phyloP scores from a whole-genome alignment of 2,888 invertebrate genomes.

The Tachina lurida region DNA sequence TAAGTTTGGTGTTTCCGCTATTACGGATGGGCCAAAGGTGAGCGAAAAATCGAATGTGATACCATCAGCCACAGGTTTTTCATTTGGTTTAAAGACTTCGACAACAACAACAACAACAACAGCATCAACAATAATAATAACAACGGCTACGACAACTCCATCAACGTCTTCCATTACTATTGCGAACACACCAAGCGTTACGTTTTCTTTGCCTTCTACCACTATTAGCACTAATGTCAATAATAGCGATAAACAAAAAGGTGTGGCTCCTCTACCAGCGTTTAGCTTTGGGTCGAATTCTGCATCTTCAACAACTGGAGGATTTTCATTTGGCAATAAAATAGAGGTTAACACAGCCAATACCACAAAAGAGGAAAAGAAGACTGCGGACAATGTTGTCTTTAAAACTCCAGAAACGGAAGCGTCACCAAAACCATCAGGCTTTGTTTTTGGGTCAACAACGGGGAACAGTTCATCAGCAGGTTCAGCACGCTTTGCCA shows the following conservation, averaged over 20 bases:
- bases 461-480: conserved; percentile 16
- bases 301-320: conserved; percentile 66
- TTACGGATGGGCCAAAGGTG: conserved; percentile 37
- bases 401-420: conserved; percentile 67
- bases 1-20: conserved; percentile 70
- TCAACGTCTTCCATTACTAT: conserved; percentile 48
- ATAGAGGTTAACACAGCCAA: conserved; percentile 20
- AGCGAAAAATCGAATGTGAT: conserved; percentile 52
- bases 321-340: conserved; percentile 71
- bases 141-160: conserved; percentile 42
- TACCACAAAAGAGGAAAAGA: conserved; percentile 18
- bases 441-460: conserved; percentile 53
- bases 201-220: conserved; percentile 71
- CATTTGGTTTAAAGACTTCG: conserved; percentile 35
- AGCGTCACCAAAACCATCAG: conserved; percentile 32
- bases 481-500: conserved; percentile 22
- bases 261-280: conserved; percentile 64
- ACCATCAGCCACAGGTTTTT: conserved; percentile 39
- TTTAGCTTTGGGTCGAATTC: conserved; percentile 51
- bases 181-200: conserved; percentile 68
- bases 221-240: conserved; percentile 38
- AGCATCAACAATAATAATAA: conserved; percentile 21
- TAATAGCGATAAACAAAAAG: conserved; percentile 62
- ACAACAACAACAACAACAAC: conserved; percentile 22
- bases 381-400: conserved; percentile 54